Evolutionary conservation across 2,888 invertebrate species (phyloP), one percentile per base, ranked within the genome.

Genomic region (Asteroscopus sphinx): DNA sequence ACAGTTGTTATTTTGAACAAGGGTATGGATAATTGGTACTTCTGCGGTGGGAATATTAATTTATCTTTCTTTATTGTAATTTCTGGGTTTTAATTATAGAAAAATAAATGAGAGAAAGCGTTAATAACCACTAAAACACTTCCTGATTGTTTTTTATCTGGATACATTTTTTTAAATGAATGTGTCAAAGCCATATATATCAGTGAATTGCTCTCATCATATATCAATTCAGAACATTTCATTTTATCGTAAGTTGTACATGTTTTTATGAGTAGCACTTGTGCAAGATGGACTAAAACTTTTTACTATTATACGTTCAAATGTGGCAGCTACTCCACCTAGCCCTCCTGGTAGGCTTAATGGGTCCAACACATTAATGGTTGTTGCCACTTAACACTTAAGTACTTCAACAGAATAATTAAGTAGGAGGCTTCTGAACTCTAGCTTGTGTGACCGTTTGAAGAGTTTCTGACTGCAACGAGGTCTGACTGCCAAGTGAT

Each of bases 401-500:
- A 42, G 58, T 36, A 41, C 9, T 32, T n/a, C n/a, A n/a, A n/a
- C n/a, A 17, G 56, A 9, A 41, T 28, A 21, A 6, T 4, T 6
- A 21, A 6, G 21, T 6, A 21, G 21, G 1, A 21, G 4, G 21
- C 21, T 6, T 6, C 4, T 21, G 6, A 21, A 1, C 21, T 4
- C 5, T 21, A 21, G 21, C 4, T 6, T 6, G 21, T 6, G 21
- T 21, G 21, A 6, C 17, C 6, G 6, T 21, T 21, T 21, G 21
- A 21, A 21, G 21, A 21, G 21, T 4, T 4, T 2, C 4, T 2
- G 21, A 2, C 21, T 21, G n/a, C n/a, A n/a, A n/a, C 25, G 25
- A 25, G 25, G 25, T 25, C 25, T 64, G 56, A 55, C 45, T 44
- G 65, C 49, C 56, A 46, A 40, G 47, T 21, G 16, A 21, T 64